phyloP scores from a whole-genome alignment of 2,797 vertebrate genomes.

The Lacerta viridis region DNA sequence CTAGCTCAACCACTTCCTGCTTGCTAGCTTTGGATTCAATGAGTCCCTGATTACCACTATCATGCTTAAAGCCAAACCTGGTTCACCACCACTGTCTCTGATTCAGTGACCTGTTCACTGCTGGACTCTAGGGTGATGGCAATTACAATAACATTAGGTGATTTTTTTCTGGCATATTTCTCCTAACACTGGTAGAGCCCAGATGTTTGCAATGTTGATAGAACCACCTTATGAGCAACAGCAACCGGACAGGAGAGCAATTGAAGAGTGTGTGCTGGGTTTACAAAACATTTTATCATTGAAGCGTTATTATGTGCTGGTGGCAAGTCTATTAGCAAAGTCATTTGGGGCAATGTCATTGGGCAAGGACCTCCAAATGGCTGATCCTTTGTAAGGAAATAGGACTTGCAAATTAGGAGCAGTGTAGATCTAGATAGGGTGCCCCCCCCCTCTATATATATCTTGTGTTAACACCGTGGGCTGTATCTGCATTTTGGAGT shows the following conservation, averaged over 20 bases:
- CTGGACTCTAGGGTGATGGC: too few relatives aligned
- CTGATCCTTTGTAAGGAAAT: conserved; percentile 29
- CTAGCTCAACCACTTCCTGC: too few relatives aligned
- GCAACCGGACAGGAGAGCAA: neutral
- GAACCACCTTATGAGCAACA: neutral
- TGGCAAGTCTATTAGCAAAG: neutral
- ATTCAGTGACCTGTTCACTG: too few relatives aligned
- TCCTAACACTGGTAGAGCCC: neutral
- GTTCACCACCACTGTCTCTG: too few relatives aligned
- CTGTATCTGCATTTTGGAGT: conserved; percentile 43
- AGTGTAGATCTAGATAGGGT: conserved; percentile 20
- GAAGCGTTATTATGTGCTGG: neutral
- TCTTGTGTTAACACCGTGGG: conserved; percentile 7
- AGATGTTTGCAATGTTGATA: neutral
- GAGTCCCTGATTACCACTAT: too few relatives aligned
- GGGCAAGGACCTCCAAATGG: conserved; percentile 45
- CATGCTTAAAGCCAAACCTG: too few relatives aligned
- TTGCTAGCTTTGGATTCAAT: too few relatives aligned
- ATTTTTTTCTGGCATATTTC: too few relatives aligned
- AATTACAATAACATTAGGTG: too few relatives aligned
- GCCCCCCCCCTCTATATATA: too few relatives aligned
- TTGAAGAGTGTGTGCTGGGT: fast-evolving
- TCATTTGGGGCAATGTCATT: neutral
- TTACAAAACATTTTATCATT: fast-evolving
- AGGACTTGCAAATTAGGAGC: conserved; percentile 53